These are phyloP conservation scores for Bufo bufo DNA, from an alignment of 2,113 vertebrate genomes.

Conservation along the genomic window DNA sequence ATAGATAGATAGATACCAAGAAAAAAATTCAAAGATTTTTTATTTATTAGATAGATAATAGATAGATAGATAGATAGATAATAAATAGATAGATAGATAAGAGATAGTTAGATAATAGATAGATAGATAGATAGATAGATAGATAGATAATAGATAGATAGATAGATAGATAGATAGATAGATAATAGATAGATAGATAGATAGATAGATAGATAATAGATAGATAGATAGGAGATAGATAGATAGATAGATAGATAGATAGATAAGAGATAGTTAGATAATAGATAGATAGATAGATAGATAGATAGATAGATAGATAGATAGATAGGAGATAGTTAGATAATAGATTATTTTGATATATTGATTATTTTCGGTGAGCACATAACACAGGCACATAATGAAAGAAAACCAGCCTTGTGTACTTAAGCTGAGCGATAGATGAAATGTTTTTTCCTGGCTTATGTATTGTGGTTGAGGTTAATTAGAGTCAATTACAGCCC, in stretches of 20 bases:
- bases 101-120: no score
- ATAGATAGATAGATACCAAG: conserved; percentile 47
- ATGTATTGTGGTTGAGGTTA: conserved; percentile 52
- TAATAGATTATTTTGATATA: background rate
- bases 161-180: no score
- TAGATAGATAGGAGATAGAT: no score
- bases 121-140: background rate
- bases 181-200: no score
- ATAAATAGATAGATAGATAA: no score
- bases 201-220: no score
- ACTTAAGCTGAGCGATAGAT: background rate
- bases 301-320: conserved; percentile 33
- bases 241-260: no score
- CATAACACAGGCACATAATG: background rate
- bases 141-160: background rate
- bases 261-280: background rate
- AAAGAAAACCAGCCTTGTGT: background rate
- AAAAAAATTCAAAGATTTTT: no score
- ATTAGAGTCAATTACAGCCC: conserved; percentile 42
- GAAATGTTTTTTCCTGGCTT: conserved; percentile 48
- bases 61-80: no score
- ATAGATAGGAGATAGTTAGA: background rate
- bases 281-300: no score
- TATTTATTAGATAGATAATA: no score
- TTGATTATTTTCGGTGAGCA: background rate